These are phyloP conservation scores for Oikopleura dioica DNA, from an alignment of 23 tunicate genomes.

Conservation along the genomic window DNA sequence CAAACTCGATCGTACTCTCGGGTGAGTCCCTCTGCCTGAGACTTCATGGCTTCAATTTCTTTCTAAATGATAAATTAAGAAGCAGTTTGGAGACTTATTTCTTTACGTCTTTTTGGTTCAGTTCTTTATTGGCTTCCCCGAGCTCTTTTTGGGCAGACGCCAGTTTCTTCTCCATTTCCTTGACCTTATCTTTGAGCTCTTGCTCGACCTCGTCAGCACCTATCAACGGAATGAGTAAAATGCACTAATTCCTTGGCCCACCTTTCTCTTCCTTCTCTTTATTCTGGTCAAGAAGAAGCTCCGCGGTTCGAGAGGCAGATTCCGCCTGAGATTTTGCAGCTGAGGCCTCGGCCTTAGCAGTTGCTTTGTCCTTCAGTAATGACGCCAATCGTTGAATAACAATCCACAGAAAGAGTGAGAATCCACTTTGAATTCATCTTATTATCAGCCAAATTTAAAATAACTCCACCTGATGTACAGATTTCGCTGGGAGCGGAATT, in stretches of 20 bases:
- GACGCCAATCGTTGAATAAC: not conserved
- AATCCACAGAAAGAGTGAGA: not conserved
- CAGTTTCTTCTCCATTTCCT: no score
- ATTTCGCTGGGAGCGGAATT: not conserved
- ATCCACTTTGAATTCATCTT: not conserved
- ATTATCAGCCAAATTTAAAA: not conserved
- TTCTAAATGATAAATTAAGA: no score
- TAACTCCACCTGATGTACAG: not conserved
- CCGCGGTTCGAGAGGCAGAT: not conserved
- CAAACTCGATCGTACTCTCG: constrained; percentile 1
- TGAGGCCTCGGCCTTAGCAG: not conserved
- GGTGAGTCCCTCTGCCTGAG: not conserved
- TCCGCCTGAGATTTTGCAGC: not conserved
- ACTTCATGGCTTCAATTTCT: constrained; percentile 9
- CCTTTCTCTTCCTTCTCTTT: not conserved
- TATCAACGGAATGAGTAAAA: no score
- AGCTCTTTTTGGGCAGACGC: no score
- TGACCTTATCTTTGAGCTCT: no score
- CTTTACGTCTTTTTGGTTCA: no score
- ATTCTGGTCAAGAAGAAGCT: not conserved
- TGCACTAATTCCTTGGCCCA: not conserved
- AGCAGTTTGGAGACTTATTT: no score
- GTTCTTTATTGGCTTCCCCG: no score
- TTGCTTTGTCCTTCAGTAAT: not conserved
- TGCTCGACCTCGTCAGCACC: no score